These are phyloP conservation scores for Lasius platythorax DNA, from an alignment of 2,888 invertebrate species.

Conservation along the genomic window DNA sequence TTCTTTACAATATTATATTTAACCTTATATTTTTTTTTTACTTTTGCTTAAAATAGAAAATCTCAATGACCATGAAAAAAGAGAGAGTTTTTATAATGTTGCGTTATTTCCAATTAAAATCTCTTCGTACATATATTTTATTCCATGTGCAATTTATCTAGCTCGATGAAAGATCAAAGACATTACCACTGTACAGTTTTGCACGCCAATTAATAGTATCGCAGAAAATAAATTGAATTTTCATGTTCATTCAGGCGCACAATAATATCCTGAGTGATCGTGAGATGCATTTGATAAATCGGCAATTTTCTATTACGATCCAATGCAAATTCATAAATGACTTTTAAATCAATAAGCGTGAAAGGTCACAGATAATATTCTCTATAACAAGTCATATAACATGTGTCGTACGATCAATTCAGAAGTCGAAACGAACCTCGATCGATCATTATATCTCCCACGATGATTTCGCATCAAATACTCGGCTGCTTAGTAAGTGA, in stretches of 20 bases:
- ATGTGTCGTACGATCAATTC: not conserved
- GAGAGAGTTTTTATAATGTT: not conserved
- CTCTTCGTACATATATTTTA: not conserved
- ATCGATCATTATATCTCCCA: slow-evolving; percentile 10
- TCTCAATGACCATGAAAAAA: not conserved
- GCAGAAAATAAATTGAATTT: slow-evolving; percentile 30
- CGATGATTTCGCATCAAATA: not conserved
- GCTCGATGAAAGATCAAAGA: not conserved
- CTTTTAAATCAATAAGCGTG: slow-evolving; percentile 19
- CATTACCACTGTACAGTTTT: slow-evolving; percentile 2
- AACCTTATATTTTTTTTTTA: not conserved
- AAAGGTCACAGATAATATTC: not conserved
- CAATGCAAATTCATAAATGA: slow-evolving; percentile 8
- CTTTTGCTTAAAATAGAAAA: not conserved
- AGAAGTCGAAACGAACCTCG: not conserved
- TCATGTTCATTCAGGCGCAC: slow-evolving; percentile 1
- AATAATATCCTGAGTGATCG: not conserved
- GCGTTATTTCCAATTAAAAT: not conserved
- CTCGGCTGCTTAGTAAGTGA: slow-evolving; percentile 15
- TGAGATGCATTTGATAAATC: not conserved
- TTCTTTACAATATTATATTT: not conserved
- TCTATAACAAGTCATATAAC: slow-evolving; percentile 6
- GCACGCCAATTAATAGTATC: not conserved
- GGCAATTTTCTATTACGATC: slow-evolving; percentile 19
- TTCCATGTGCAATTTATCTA: not conserved